Evolutionary conservation across 2,888 invertebrate genomes (phyloP), one percentile per base, ranked within the genome.

Genomic region (Limnephilus marmoratus): DNA sequence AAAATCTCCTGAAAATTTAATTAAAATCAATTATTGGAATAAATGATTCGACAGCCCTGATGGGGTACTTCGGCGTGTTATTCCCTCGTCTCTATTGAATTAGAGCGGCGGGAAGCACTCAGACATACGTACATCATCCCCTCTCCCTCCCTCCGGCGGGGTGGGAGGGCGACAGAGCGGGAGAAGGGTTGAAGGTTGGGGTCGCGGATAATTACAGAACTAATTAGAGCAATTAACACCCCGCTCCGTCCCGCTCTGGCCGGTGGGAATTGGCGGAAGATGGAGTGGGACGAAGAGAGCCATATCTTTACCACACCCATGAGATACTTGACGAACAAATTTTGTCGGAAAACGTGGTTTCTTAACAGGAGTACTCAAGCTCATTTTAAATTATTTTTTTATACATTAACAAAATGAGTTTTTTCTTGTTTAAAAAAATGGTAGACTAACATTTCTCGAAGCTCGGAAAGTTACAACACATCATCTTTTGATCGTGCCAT

Each of bases 161-260:
- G 49, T 12, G 85, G n/a, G 92, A 12, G 90, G 41, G 90, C 41
- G 90, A 90, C n/a, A 34, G 90, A 68, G 85, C 34, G 37, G 90
- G 49, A 80, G 90, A 29, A 91, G 85, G 68, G 91, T 85, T 81
- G 93, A 92, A 41, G 86, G 91, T 89, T 83, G 91, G 95, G 95
- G 95, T 95, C 95, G 95, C 95, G 95, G 95, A 96, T 96, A 95
- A 96, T 96, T 96, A 96, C 96, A 95, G 95, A 95, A 95, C 96
- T 96, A 96, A 96, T 96, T 96, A 96, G 96, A 95, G 95, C 96
- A 96, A 96, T 96, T 96, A 96, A 96, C 96, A 95, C 95, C 95
- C 93, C 91, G 91, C 90, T 31, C 90, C 87, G 83, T 93, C 93
- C 91, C 92, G 45, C 87, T 92, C 90, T 87, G 94, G 94, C 94